Percentiles rank a stretch among this genome's conserved stretches.
Evolutionary conservation across 2,113 vertebrate genomes (phyloP).

Genomic region (Strigops habroptila): DNA sequence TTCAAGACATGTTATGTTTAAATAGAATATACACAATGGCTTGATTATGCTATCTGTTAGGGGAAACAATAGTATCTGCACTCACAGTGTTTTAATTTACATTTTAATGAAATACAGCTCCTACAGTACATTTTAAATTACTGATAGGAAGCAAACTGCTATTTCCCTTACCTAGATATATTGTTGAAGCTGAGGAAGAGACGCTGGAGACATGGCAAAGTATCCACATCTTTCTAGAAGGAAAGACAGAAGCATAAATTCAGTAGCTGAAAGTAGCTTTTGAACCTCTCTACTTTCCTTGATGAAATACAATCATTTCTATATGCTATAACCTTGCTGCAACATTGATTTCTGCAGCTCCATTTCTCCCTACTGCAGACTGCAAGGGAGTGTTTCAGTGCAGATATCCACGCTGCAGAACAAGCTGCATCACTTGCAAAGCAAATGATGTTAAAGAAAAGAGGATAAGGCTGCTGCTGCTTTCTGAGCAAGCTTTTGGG

Average conservation of each 20-base stretch:
- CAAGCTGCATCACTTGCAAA: constrained; percentile 69
- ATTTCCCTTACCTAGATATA: constrained; percentile 90
- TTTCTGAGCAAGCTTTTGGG: constrained; percentile 58
- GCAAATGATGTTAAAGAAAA: constrained; percentile 47
- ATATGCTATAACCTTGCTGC: constrained; percentile 75
- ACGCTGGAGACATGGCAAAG: constrained; percentile 89
- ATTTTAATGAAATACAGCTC: not conserved
- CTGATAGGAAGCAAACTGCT: constrained; percentile 33
- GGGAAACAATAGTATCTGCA: not conserved
- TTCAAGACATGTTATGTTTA: not conserved
- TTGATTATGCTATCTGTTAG: not conserved
- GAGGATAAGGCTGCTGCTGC: constrained; percentile 36
- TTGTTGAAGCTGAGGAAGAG: constrained; percentile 98
- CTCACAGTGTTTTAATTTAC: not conserved
- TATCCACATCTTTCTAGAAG: constrained; percentile 92
- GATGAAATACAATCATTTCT: constrained; percentile 32
- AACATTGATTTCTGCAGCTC: constrained; percentile 67
- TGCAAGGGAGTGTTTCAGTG: constrained; percentile 72
- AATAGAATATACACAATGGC: not conserved
- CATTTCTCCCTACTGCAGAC: constrained; percentile 71
- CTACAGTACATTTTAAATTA: not conserved
- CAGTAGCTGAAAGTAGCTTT: constrained; percentile 35
- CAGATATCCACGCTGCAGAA: constrained; percentile 78
- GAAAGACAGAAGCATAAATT: constrained; percentile 71
- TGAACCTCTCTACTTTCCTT: constrained; percentile 4